Evolutionary conservation across 1,140 invertebrate species (phyloP), one percentile per base, ranked within the genome.

Genomic region (Coenobita brevimanus): DNA sequence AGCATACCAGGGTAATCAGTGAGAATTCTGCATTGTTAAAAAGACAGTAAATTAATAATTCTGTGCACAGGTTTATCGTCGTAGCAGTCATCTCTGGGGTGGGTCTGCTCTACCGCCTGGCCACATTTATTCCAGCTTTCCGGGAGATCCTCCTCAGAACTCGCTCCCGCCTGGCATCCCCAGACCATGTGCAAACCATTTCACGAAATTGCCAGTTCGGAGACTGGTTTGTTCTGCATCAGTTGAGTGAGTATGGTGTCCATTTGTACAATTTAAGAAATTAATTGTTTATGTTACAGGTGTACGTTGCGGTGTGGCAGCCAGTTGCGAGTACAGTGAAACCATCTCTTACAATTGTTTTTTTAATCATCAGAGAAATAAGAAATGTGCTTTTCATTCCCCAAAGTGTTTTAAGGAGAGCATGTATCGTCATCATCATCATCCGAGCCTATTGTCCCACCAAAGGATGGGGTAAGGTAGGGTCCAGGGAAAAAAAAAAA

Each of bases 211-310:
- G 89, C 69, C 10, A 60, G 2, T 82, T 91, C n/a, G 92, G 92
- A 1, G 92, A 93, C 86, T 93, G 92, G 92, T 92, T 93, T 79
- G 21, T 93, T 3, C 75, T 93, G 0, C 89, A 91, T 41, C 76
- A 89, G 62, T n/a, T 91, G 21, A 85, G 91, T 87, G 67, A 89
- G 76, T 78, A n/a, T n/a, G n/a, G n/a, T n/a, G n/a, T n/a, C n/a
- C n/a, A n/a, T n/a, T n/a, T n/a, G n/a, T n/a, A n/a, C n/a, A n/a
- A n/a, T n/a, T n/a, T n/a, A n/a, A n/a, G n/a, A n/a, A n/a, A n/a
- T n/a, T n/a, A n/a, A n/a, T n/a, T n/a, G n/a, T n/a, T n/a, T n/a
- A n/a, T n/a, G n/a, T n/a, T n/a, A n/a, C n/a, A n/a, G n/a, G n/a
- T n/a, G n/a, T n/a, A n/a, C n/a, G n/a, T n/a, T n/a, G n/a, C n/a